Conservation (phyloP, 2,113 vertebrate species). For the Pluvialis apricaria region DNA sequence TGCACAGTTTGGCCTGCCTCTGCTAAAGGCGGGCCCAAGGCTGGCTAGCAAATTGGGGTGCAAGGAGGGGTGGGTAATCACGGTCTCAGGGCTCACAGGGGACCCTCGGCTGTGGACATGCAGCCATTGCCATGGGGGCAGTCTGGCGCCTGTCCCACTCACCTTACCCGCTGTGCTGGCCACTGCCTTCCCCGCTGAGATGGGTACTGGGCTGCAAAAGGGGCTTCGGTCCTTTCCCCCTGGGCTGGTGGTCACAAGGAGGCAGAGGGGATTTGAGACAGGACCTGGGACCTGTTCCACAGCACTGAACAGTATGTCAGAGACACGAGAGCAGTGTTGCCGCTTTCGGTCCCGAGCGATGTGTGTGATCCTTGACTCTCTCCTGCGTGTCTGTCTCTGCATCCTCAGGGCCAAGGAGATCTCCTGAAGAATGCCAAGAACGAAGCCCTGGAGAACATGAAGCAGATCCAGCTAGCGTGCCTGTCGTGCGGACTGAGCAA, state of each 20-base stretch:
- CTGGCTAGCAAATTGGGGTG: not conserved
- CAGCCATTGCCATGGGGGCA: not conserved
- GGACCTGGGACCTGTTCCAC: not conserved
- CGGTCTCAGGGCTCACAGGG: not conserved
- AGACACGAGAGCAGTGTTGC: not conserved
- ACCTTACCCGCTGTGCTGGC: not conserved
- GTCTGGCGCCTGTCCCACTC: not conserved
- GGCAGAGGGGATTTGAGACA: not conserved
- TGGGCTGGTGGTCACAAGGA: not conserved
- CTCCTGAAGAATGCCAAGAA: constrained; percentile 90
- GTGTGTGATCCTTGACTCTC: not conserved
- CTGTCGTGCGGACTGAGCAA: constrained; percentile 87
- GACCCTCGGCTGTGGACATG: rapidly evolving
- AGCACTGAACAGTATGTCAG: not conserved
- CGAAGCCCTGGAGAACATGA: constrained; percentile 90
- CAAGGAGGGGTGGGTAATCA: not conserved
- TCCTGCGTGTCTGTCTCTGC: constrained; percentile 1
- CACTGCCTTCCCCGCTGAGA: not conserved
- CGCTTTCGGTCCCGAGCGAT: rapidly evolving
- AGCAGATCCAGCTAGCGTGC: constrained; percentile 93
- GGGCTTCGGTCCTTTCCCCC: not conserved
- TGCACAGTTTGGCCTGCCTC: too few relatives aligned
- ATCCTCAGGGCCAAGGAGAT: constrained; percentile 89
- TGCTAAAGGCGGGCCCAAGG: not conserved
- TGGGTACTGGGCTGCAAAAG: not conserved